Evolutionary conservation across 2,888 invertebrate genomes (phyloP).

Genomic region (Drosophila anomalata): DNA sequence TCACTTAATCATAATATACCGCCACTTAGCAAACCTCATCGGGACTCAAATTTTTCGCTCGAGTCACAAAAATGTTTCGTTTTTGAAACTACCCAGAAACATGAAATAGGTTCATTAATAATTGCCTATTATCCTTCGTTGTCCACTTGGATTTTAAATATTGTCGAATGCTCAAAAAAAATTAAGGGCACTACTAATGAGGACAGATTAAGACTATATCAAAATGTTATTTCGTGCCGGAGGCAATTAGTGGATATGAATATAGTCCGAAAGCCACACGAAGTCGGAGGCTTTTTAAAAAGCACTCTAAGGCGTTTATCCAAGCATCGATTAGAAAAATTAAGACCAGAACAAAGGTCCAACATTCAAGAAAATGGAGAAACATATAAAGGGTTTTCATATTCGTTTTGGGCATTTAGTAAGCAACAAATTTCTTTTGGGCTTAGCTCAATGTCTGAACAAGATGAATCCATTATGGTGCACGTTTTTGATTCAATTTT

Average conservation of each 20-base stretch:
- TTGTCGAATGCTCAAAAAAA: constrained; percentile 87
- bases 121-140: constrained; percentile 95
- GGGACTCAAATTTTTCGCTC: constrained; percentile 58
- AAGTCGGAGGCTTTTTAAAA: constrained; percentile 93
- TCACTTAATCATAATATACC: constrained; percentile 89
- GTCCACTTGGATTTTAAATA: constrained; percentile 92
- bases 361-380: constrained; percentile 89
- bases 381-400: constrained; percentile 93
- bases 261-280: constrained; percentile 91
- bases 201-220: constrained; percentile 93
- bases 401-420: constrained; percentile 96
- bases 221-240: constrained; percentile 93
- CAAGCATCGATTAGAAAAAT: constrained; percentile 92
- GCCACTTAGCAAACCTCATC: constrained; percentile 60
- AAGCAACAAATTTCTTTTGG: constrained; percentile 92
- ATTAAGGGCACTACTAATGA: constrained; percentile 92
- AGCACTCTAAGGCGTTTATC: constrained; percentile 94
- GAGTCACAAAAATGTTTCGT: constrained; percentile 93
- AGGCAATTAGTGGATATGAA: constrained; percentile 93
- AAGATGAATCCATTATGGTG: constrained; percentile 93
- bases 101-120: constrained; percentile 95
- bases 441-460: constrained; percentile 92
- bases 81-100: constrained; percentile 94
- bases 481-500: constrained; percentile 95
- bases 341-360: constrained; percentile 88